phyloP scores from a whole-genome alignment of 2,113 vertebrate species.

The Bolborhynchus lineola region DNA sequence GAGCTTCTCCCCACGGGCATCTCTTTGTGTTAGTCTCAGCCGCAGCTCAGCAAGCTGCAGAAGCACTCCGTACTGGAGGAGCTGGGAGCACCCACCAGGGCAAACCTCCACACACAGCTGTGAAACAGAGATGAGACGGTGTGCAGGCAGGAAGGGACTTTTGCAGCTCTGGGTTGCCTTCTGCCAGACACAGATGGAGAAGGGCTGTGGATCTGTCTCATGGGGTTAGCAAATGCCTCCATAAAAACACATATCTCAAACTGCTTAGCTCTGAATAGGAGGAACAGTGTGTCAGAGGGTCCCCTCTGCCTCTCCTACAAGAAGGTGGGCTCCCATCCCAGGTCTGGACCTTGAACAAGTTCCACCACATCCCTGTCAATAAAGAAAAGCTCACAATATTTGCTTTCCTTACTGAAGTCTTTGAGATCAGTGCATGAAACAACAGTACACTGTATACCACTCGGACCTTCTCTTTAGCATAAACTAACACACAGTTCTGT shows the following conservation, averaged over 20 bases:
- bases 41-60: neutral
- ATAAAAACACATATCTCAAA: neutral
- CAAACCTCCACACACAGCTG: neutral
- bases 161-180: neutral
- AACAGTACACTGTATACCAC: neutral
- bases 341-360: neutral
- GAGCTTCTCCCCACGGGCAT: neutral
- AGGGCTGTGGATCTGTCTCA: neutral
- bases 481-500: neutral
- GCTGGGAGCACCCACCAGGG: neutral
- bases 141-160: neutral
- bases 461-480: neutral
- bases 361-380: rapidly evolving
- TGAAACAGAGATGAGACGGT: neutral
- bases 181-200: neutral
- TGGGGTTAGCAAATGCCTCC: neutral
- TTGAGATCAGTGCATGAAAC: neutral
- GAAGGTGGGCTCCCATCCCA: neutral
- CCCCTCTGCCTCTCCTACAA: neutral
- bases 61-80: neutral
- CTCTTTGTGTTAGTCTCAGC: rapidly evolving
- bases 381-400: neutral
- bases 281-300: neutral
- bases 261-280: neutral
- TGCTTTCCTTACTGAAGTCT: neutral